These are phyloP conservation scores for Cancer borealis DNA, from an alignment of 2,888 invertebrate species.

Conservation along the genomic window DNA sequence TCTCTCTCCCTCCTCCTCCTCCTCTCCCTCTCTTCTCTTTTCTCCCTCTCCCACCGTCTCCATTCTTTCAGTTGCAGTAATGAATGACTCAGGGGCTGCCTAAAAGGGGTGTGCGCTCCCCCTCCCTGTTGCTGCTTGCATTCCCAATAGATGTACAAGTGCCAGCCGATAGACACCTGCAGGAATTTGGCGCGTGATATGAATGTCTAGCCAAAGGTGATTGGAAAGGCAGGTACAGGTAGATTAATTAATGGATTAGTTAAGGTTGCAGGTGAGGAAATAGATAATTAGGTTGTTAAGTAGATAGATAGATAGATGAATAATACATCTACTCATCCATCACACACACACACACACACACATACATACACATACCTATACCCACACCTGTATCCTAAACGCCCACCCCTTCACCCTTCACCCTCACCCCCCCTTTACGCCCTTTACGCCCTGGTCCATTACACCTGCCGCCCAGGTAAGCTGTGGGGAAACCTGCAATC, in stretches of 20 bases:
- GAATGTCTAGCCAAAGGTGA: background rate
- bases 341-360: no score
- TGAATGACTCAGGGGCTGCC: background rate
- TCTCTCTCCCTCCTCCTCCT: slow-evolving; percentile 36
- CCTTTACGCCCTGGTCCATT: background rate
- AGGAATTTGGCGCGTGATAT: no score
- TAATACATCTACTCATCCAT: no score
- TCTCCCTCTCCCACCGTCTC: background rate
- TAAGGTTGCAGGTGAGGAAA: background rate
- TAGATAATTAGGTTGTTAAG: no score
- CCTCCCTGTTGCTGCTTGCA: no score
- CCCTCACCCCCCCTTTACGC: slow-evolving; percentile 3
- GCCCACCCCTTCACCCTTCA: background rate
- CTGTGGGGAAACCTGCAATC: no score
- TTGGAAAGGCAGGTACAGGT: background rate
- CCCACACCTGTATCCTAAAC: no score
- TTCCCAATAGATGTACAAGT: background rate
- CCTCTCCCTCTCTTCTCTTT: background rate
- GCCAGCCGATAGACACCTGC: background rate
- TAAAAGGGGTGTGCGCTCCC: background rate
- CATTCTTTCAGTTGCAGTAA: slow-evolving; percentile 3
- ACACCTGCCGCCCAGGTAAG: background rate
- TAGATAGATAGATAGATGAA: background rate
- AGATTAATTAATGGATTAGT: background rate
- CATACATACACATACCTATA: no score